Evolutionary conservation across 37 sponge, comb jelly and placozoan genomes (phyloP), one percentile per base, ranked within the genome.

Genomic region (Halisarca cf. caerulea): DNA sequence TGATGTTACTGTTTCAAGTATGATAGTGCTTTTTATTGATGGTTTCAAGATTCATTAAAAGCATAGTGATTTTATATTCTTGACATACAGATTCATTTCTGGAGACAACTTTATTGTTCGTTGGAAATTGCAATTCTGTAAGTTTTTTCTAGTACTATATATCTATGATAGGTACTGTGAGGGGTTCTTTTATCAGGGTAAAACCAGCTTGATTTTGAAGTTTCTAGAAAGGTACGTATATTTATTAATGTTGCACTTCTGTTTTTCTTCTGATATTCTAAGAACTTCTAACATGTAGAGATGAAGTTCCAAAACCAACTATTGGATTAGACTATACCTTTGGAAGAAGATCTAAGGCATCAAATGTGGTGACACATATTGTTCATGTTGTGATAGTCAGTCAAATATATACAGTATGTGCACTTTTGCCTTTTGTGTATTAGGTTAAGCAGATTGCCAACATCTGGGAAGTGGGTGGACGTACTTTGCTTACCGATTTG

Each of bases 391-490:
- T 55, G 17, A 55, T 55, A 55, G 11, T 55, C 11, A 11, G 57
- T 55, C 57, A 11, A 55, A 20, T 55, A 55, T 28, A 15, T 59
- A 9, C 14, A 30, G 36, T 60, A 24, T 59, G 61, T 58, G 58
- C 58, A 28, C 43, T 79, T 9, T 18, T 47, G 39, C 21, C 24
- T 15, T 32, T 58, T 3, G 2, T 86, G 2, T 47, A 55, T 18
- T 34, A 94, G 94, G 88, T 66, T 28, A 96, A 96, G 64, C 91
- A 96, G 68, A 84, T 96, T 37, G 71, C 92, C 70, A 94, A 98
- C 58, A 82, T 98, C 2, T 98, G 96, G 96, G 98, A 98, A 64
- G 81, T 98, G 15, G 98, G 96, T 23, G 98, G 96, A n/a, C 96
- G 98, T 6, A 90, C 93, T 23, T 87, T 86, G 28, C 90, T 96